Evolutionary conservation across 2,797 vertebrate genomes (phyloP).

Genomic region (Percopsis omiscomaycus): DNA sequence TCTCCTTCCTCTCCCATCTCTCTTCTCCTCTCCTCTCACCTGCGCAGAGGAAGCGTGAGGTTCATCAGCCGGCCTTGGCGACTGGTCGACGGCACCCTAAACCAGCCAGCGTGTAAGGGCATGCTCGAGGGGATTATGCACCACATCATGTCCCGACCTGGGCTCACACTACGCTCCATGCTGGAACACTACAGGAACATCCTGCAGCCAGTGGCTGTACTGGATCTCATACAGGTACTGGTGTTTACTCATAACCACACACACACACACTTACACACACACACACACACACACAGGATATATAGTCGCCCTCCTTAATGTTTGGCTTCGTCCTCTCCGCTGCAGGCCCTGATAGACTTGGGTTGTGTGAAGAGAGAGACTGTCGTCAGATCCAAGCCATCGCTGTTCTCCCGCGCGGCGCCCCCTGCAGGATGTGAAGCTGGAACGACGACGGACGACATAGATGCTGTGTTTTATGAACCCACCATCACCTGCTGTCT

Average conservation of each 20-base stretch:
- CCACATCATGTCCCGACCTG: constrained; percentile 89
- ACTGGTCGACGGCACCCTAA: constrained; percentile 88
- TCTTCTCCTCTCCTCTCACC: background rate
- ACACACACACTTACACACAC: background rate
- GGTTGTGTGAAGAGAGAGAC: constrained; percentile 82
- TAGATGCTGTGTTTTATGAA: constrained; percentile 79
- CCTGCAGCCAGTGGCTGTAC: constrained; percentile 84
- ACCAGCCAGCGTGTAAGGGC: constrained; percentile 89
- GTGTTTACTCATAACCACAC: background rate
- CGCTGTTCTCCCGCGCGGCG: constrained; percentile 76
- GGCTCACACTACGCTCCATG: constrained; percentile 77
- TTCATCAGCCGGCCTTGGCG: constrained; percentile 93
- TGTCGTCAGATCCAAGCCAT: constrained; percentile 60
- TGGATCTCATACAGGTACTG: constrained; percentile 89
- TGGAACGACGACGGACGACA: constrained; percentile 23
- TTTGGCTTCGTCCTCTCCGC: constrained; percentile 5
- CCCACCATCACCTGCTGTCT: constrained; percentile 87
- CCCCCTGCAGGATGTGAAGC: background rate
- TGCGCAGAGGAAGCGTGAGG: constrained; percentile 45
- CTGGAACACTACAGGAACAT: constrained; percentile 84
- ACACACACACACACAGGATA: background rate
- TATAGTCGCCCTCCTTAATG: background rate
- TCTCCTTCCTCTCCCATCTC: too few species aligned
- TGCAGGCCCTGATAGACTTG: constrained; percentile 82
- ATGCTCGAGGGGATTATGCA: constrained; percentile 91